Conservation (phyloP, 2,113 vertebrate genomes). For the Calyptommatus sinebrachiatus region DNA sequence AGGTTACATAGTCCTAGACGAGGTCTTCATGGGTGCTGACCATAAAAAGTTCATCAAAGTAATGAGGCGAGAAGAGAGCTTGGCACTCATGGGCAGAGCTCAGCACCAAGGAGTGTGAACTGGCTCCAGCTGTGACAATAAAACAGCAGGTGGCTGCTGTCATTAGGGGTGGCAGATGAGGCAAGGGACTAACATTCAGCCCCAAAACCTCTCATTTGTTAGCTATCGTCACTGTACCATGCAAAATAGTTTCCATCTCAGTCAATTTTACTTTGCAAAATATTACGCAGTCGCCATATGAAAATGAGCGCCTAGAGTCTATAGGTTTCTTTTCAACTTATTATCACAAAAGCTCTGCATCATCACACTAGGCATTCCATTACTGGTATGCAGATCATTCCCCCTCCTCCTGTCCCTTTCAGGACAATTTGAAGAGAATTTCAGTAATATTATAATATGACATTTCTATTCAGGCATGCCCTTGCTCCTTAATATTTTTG, state of each 20-base stretch:
- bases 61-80: constrained; percentile 90
- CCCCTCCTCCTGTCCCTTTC: constrained; percentile 18
- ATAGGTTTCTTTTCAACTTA: constrained; percentile 59
- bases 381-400: constrained; percentile 4
- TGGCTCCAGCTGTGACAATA: constrained; percentile 97
- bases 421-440: constrained; percentile 43
- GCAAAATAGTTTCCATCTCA: constrained; percentile 87
- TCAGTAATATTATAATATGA: constrained; percentile 42
- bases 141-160: constrained; percentile 98
- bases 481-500: constrained; percentile 47
- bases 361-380: constrained; percentile 42
- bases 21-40: constrained; percentile 95
- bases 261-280: constrained; percentile 81
- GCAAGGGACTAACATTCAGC: constrained; percentile 86
- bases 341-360: constrained; percentile 39
- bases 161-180: constrained; percentile 97
- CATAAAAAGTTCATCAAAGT: constrained; percentile 99
- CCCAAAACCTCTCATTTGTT: constrained; percentile 87
- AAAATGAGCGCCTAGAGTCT: constrained; percentile 64
- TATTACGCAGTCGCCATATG: constrained; percentile 68
- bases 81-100: constrained; percentile 83
- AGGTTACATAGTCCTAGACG: constrained; percentile 81
- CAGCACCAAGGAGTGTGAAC: constrained; percentile 92
- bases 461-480: constrained; percentile 43
- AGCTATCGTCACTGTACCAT: constrained; percentile 86